Evolutionary conservation across 2,888 invertebrate species (phyloP).

Genomic region (Megamerina dolium): DNA sequence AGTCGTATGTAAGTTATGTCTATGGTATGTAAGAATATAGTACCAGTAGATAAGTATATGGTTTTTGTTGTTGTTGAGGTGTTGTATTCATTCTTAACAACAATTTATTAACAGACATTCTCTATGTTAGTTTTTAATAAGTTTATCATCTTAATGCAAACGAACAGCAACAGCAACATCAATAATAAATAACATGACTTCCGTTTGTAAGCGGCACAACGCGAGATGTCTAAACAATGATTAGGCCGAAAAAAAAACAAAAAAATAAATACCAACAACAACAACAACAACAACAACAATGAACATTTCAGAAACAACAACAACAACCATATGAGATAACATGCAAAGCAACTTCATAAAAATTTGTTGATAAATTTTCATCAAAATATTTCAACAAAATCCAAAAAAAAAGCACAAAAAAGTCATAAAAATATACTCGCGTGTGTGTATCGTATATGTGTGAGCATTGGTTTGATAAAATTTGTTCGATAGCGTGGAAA

Average conservation of each 20-base stretch:
- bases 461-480: constrained; percentile 39
- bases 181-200: constrained; percentile 27
- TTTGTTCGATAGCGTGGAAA: constrained; percentile 35
- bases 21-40: too few species aligned
- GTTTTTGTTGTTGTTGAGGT: too few species aligned
- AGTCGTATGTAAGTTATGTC: too few species aligned
- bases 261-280: constrained; percentile 9
- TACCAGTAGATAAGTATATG: too few species aligned
- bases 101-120: too few species aligned
- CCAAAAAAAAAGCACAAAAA: too few species aligned
- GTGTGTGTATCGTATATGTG: too few species aligned
- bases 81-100: too few species aligned
- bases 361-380: constrained; percentile 6
- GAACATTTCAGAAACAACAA: constrained; percentile 10
- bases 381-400: constrained; percentile 20
- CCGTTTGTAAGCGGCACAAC: constrained; percentile 31
- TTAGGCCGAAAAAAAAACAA: too few species aligned
- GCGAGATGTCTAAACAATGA: constrained; percentile 31
- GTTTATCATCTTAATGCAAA: too few species aligned
- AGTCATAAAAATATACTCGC: too few species aligned
- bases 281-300: constrained; percentile 5
- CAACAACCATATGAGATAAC: constrained; percentile 13
- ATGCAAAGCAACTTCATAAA: constrained; percentile 15
- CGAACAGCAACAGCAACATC: constrained; percentile 2
- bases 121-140: too few species aligned